phyloP scores from a whole-genome alignment of 2,888 invertebrate genomes.

The Agonopterix arenella region DNA sequence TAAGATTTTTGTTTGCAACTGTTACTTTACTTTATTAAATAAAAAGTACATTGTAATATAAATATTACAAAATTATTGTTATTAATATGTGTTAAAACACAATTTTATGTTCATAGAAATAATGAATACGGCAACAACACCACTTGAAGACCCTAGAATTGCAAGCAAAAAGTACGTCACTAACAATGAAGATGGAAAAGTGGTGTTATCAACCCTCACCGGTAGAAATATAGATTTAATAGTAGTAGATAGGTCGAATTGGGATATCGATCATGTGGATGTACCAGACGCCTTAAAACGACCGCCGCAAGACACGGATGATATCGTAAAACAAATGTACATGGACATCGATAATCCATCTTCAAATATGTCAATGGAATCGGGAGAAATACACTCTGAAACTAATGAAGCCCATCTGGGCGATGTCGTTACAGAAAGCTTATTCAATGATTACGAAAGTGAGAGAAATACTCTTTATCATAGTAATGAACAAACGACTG shows the following conservation, averaged over 20 bases:
- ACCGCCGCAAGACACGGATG: slow-evolving; percentile 19
- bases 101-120: slow-evolving; percentile 43
- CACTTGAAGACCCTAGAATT: slow-evolving; percentile 51
- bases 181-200: slow-evolving; percentile 27
- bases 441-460: slow-evolving; percentile 5
- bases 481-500: slow-evolving; percentile 2
- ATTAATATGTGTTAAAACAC: too few relatives aligned
- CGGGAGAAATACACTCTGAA: slow-evolving; percentile 30
- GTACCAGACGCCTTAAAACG: slow-evolving; percentile 35
- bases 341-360: slow-evolving; percentile 33
- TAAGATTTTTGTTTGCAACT: slow-evolving; percentile 15
- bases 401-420: slow-evolving; percentile 4
- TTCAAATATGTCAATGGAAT: slow-evolving; percentile 30
- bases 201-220: slow-evolving; percentile 26
- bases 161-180: slow-evolving; percentile 43
- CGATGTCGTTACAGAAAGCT: slow-evolving; percentile 3
- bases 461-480: slow-evolving; percentile 6
- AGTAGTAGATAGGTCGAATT: slow-evolving; percentile 30
- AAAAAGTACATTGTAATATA: too few relatives aligned
- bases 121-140: slow-evolving; percentile 28
- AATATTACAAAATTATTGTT: too few relatives aligned
- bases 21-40: too few relatives aligned
- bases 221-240: slow-evolving; percentile 37
- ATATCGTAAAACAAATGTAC: slow-evolving; percentile 31
- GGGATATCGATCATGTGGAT: slow-evolving; percentile 27